Evolutionary conservation across 92 coral and sea anemone genomes (phyloP), one percentile per base, ranked within the genome.

Genomic region (Porites lobata): DNA sequence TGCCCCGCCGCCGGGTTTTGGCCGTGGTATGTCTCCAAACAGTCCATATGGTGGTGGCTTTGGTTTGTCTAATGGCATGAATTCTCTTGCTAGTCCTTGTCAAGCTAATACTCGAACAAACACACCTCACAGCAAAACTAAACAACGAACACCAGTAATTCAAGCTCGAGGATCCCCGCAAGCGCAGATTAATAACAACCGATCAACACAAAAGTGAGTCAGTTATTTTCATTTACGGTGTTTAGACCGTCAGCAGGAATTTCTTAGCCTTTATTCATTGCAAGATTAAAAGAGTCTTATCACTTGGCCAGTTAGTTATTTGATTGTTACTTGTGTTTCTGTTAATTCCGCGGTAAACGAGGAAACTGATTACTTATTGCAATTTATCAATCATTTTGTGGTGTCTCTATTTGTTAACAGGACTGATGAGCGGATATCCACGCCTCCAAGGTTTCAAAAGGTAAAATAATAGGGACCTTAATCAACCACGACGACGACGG

Each of bases 151-250:
- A 62, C 87, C 91, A 2, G 69, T 65, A 43, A 58, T 72, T 65
- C 93, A 85, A 50, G 80, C 75, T 64, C 64, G 80, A 66, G 87
- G 93, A 13, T 78, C 82, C 21, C 87, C 90, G 6, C 93, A 81
- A 58, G 71, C 65, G 13, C 84, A 67, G 43, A 38, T 75, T 2
- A 66, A 75, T 65, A 51, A 43, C 15, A 62, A 57, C 67, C 69
- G 8, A 69, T 69, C 26, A 58, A 22, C 51, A 12, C 78, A 84
- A 69, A 86, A 84, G 91, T 86, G 9, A 54, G 76, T 84, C 51
- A 65, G 9, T 21, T 75, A 2, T 9, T 6, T 18, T 13, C 14
- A 50, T 56, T 65, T 29, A 19, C 47, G 47, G 47, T 38, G 47
- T 38, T 38, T 58, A 58, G 13, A 58, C 17, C 4, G 14, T 11